Evolutionary conservation across 2,797 vertebrate genomes (phyloP).

Genomic region (Heliangelus exortis): DNA sequence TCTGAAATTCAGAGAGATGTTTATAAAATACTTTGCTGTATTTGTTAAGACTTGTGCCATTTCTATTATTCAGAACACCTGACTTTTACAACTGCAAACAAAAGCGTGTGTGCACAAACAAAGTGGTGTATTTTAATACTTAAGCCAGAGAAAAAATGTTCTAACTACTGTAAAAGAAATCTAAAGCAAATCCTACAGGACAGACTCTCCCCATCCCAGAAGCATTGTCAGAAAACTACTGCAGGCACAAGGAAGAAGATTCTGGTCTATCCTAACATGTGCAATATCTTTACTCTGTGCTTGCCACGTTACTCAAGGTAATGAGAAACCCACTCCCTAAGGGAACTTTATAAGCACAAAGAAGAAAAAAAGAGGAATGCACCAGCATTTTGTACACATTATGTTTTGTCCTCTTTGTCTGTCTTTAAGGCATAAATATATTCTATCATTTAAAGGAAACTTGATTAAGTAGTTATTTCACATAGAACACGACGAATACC

Average conservation of each 20-base stretch:
- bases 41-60: background rate
- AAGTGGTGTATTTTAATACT: background rate
- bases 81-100: background rate
- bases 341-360: background rate
- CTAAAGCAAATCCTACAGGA: background rate
- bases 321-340: background rate
- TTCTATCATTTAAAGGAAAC: background rate
- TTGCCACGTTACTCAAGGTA: background rate
- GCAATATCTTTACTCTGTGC: background rate
- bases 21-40: background rate
- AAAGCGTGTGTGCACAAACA: fast-evolving
- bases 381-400: background rate
- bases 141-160: background rate
- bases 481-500: background rate
- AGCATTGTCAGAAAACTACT: background rate
- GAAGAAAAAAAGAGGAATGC: background rate
- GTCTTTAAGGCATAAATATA: background rate
- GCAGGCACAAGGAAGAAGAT: background rate
- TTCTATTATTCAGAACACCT: background rate
- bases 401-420: background rate
- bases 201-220: background rate
- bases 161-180: background rate
- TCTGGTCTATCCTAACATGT: background rate
- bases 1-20: background rate
- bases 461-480: background rate